Base-by-base conservation (phyloP, 23 tunicate genomes). In the Styela plicata region DNA sequence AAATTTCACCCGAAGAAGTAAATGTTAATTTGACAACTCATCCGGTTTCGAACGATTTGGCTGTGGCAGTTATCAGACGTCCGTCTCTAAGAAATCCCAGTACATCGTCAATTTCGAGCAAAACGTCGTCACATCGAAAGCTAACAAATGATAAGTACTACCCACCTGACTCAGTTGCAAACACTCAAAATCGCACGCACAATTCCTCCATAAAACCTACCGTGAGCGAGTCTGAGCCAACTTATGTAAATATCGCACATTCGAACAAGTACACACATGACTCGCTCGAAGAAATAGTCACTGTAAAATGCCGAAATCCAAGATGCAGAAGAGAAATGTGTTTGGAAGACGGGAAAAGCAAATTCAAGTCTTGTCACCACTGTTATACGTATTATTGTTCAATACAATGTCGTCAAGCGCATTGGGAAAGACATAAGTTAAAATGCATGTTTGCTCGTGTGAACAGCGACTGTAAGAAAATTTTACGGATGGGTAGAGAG, bases 321-420 rank as follows among this genome's bases (percentile, higher is more conserved):
- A 13, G 30, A 16, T 67, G 71, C 24, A 67, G 71, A 67, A 67
- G 22, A 29, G 31, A 67, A 1, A 67, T 67, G 71, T 67, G 71
- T 22, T 67, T 67, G 71, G 71, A 67, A 22, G 71, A 67, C 31
- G 71, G 31, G 16, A 67, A 67, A 16, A 67, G 71, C 31, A 27
- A 29, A 0, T 67, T 67, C 71, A 67, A 67, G 24, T 67, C 71
- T 29, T 67, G 71, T 22, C 71, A 67, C 22, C 71, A 67, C 24
- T 67, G 71, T 29, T 67, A 67, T 67, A 67, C 71, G 19, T 67
- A 67, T 29, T 67, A 67, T 22, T 67, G 71, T 67, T 67, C 71
- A 18, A 27, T 25, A 29, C 71, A 67, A 67, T 67, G 71, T 67
- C 30, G 71, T 16, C 71, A 25, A 1, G 17, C 16, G 24, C 71